phyloP scores from a whole-genome alignment of 1,140 invertebrate genomes.

The Acromyrmex heyeri region DNA sequence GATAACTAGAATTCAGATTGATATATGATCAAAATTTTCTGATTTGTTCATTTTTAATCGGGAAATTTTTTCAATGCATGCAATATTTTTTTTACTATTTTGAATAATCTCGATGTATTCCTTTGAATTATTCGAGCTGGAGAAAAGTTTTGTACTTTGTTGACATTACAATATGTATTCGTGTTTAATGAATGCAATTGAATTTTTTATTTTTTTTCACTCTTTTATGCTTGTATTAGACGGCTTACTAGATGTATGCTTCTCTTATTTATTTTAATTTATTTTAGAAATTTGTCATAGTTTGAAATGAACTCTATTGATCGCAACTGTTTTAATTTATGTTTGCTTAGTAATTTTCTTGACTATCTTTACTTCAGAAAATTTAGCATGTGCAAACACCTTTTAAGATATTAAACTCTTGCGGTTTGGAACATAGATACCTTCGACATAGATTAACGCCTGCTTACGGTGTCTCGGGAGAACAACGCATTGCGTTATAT shows the following conservation, averaged over 20 bases:
- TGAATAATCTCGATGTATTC: background rate
- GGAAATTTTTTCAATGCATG: too few relatives aligned
- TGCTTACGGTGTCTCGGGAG: background rate
- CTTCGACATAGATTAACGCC: conserved; percentile 40
- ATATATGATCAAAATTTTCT: too few relatives aligned
- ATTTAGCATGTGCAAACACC: background rate
- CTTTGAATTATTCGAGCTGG: background rate
- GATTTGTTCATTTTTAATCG: too few relatives aligned
- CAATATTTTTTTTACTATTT: background rate
- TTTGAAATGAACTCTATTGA: background rate
- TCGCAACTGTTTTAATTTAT: background rate
- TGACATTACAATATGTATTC: background rate
- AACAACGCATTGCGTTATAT: conserved; percentile 40
- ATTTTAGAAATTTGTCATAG: background rate
- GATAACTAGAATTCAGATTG: too few relatives aligned
- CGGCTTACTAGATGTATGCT: background rate
- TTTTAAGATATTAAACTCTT: background rate
- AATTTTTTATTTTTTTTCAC: background rate
- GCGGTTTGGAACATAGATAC: background rate
- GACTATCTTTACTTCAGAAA: background rate
- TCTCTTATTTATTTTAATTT: background rate
- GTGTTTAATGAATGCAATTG: background rate
- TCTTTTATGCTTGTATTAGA: background rate
- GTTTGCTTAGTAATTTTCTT: background rate
- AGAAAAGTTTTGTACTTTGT: background rate